These are phyloP conservation scores for Chelon auratus DNA, from an alignment of 2,797 vertebrate genomes.

Conservation along the genomic window DNA sequence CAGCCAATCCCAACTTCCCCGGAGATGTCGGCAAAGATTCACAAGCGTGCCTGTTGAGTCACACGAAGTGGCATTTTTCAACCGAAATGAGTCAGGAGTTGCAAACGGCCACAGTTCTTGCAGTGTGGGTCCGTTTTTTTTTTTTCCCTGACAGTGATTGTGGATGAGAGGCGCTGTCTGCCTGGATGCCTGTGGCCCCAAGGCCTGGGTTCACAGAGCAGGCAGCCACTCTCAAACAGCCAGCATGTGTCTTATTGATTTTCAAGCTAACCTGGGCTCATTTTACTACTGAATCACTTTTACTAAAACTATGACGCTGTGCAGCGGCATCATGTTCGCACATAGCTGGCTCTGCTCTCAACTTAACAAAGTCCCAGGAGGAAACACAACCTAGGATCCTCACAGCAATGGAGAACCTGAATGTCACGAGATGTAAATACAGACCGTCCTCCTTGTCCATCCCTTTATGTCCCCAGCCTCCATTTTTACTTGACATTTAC, in stretches of 20 bases:
- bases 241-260: conserved; percentile 49
- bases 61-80: conserved; percentile 60
- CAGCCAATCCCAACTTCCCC: conserved; percentile 24
- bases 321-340: not conserved
- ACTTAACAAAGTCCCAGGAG: no score
- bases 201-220: conserved; percentile 45
- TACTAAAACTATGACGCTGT: not conserved
- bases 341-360: not conserved
- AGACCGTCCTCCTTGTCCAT: not conserved
- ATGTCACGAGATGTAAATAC: not conserved
- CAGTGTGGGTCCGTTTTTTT: conserved; percentile 32
- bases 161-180: conserved; percentile 58
- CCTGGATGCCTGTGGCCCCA: conserved; percentile 22
- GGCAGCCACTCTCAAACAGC: conserved; percentile 39
- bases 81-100: conserved; percentile 57
- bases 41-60: conserved; percentile 45
- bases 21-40: conserved; percentile 49
- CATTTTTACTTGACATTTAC: conserved; percentile 4
- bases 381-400: no score
- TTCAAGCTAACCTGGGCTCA: conserved; percentile 42
- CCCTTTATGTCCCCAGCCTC: not conserved
- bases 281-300: conserved; percentile 25
- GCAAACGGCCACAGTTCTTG: conserved; percentile 28
- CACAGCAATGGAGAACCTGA: not conserved
- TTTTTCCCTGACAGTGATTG: conserved; percentile 59